A percentile compares a stretch with the other conserved stretches of the same genome.
These are phyloP conservation scores for Pristiophorus japonicus DNA, from an alignment of 2,113 vertebrate genomes.

Conservation along the genomic window DNA sequence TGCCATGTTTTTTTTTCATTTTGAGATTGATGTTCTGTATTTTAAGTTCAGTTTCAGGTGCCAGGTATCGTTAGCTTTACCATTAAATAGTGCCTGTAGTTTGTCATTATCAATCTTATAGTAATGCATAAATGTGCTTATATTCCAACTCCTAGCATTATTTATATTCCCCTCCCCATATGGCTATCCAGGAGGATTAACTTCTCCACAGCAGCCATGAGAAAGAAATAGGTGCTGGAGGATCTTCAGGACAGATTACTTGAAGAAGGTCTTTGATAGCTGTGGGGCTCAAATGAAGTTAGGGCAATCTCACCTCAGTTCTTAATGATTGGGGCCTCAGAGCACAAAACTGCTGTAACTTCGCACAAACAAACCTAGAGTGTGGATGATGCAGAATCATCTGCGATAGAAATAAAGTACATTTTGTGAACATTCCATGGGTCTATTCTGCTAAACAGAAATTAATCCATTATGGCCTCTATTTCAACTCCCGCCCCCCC, in stretches of 20 bases:
- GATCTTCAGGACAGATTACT: background rate
- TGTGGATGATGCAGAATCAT: background rate
- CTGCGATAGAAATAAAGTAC: background rate
- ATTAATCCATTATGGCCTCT: background rate
- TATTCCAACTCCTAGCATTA: background rate
- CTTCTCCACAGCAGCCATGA: background rate
- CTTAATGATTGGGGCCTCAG: background rate
- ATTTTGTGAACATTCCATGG: background rate
- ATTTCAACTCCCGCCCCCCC: background rate
- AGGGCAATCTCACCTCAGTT: background rate
- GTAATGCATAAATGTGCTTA: background rate
- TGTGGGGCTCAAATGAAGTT: background rate
- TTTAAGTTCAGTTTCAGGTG: background rate
- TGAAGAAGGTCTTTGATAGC: background rate
- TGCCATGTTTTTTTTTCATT: background rate
- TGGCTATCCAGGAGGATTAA: background rate
- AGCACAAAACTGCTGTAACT: background rate
- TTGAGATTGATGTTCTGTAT: conserved; percentile 27
- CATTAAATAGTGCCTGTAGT: background rate
- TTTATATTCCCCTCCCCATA: background rate
- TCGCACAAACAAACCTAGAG: background rate
- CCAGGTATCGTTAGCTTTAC: conserved; percentile 12
- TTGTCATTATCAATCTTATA: conserved; percentile 5
- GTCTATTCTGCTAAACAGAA: background rate
- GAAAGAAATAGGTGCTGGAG: background rate